Evolutionary conservation across 2,113 vertebrate species (phyloP).

Genomic region (Upupa epops): DNA sequence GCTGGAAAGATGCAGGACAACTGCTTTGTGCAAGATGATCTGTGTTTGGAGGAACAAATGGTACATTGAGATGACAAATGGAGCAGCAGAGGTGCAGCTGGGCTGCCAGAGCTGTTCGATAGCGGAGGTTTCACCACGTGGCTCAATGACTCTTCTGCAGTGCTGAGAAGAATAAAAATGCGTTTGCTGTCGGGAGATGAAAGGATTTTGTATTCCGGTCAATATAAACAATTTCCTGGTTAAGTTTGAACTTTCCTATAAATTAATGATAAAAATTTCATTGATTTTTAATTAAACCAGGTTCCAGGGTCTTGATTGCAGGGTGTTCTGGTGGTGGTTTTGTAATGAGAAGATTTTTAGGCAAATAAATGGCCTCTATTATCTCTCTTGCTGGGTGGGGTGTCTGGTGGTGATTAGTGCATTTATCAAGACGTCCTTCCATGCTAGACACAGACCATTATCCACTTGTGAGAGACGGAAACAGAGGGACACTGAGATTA

Average conservation of each 20-base stretch:
- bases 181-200: neutral
- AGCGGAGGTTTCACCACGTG: fast-evolving
- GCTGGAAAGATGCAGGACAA: neutral
- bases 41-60: slow-evolving; percentile 44
- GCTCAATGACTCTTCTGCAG: neutral
- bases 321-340: neutral
- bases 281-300: neutral
- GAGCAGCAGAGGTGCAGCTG: slow-evolving; percentile 19
- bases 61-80: slow-evolving; percentile 50
- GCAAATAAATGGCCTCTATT: neutral
- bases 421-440: neutral
- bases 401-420: neutral
- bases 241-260: neutral
- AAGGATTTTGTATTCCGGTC: neutral
- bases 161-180: neutral
- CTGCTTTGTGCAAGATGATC: slow-evolving; percentile 48
- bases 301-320: neutral
- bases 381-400: neutral
- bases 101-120: neutral
- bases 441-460: neutral
- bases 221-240: neutral
- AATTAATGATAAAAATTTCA: neutral
- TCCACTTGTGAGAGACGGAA: neutral
- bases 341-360: neutral
- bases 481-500: neutral